These are phyloP conservation scores for Tapirus terrestris DNA, from an alignment of 2,113 vertebrate species.

Conservation along the genomic window DNA sequence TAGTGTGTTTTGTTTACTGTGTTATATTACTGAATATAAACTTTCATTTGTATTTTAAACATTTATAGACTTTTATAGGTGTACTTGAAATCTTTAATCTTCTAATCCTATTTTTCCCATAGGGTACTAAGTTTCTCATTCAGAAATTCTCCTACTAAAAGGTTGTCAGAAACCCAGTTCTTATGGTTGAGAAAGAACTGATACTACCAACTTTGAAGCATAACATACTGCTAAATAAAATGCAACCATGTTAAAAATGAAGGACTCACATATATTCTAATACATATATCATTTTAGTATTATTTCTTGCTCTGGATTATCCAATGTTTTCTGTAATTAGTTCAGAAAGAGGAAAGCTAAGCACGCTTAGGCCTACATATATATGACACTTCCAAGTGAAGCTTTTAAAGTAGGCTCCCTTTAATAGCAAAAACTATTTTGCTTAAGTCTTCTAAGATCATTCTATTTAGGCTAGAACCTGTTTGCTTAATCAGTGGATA, in stretches of 20 bases:
- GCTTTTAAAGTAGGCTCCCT: slow-evolving; percentile 8
- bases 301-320: not conserved
- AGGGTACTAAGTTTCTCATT: not conserved
- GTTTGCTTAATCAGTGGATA: slow-evolving; percentile 86
- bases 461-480: slow-evolving; percentile 79
- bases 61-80: not conserved
- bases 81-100: not conserved
- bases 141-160: not conserved
- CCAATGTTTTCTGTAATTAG: not conserved
- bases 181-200: not conserved
- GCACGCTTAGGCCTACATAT: not conserved
- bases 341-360: not conserved
- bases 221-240: not conserved
- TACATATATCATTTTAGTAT: not conserved
- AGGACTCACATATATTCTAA: not conserved
- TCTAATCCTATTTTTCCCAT: not conserved
- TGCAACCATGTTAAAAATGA: not conserved
- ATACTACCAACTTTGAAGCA: not conserved
- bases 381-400: not conserved
- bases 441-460: slow-evolving; percentile 59
- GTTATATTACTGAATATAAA: not conserved
- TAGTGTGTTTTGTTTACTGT: not conserved
- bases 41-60: not conserved
- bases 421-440: slow-evolving; percentile 60
- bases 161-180: not conserved